Conservation (phyloP, 2,888 invertebrate genomes). For the Quadroppia sp. region DNA sequence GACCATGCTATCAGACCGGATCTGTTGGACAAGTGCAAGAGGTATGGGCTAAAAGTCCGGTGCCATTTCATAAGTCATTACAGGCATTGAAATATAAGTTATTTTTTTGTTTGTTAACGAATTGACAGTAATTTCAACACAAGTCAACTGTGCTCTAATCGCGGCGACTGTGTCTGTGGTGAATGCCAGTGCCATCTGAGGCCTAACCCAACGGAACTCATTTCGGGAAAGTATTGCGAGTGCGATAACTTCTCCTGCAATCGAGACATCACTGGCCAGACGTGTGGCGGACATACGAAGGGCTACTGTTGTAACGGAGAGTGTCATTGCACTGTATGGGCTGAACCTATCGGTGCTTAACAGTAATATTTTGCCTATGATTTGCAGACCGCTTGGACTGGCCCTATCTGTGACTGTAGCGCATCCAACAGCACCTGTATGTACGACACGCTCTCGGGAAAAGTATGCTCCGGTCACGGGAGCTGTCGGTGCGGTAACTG, state of each 20-base stretch:
- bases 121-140: constrained; percentile 54
- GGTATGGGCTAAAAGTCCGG: constrained; percentile 63
- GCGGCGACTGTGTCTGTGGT: constrained; percentile 53
- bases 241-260: constrained; percentile 96
- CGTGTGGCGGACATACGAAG: constrained; percentile 63
- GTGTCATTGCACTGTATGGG: constrained; percentile 58
- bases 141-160: neutral
- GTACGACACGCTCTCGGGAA: constrained; percentile 61
- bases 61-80: constrained; percentile 98
- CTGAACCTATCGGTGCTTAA: too few species aligned
- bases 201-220: constrained; percentile 56
- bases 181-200: constrained; percentile 56
- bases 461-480: constrained; percentile 77
- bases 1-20: constrained; percentile 46
- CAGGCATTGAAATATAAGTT: too few species aligned
- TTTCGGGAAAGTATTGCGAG: constrained; percentile 74
- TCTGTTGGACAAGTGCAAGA: constrained; percentile 57
- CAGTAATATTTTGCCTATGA: too few species aligned
- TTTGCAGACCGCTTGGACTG: constrained; percentile 71
- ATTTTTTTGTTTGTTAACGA: constrained; percentile 56
- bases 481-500: constrained; percentile 87
- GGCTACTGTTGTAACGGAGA: constrained; percentile 63
- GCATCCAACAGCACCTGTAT: constrained; percentile 71
- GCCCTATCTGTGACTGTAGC: constrained; percentile 77
- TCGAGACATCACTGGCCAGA: constrained; percentile 64